phyloP scores from a whole-genome alignment of 2,113 vertebrate species.

The Electrona antarctica region DNA sequence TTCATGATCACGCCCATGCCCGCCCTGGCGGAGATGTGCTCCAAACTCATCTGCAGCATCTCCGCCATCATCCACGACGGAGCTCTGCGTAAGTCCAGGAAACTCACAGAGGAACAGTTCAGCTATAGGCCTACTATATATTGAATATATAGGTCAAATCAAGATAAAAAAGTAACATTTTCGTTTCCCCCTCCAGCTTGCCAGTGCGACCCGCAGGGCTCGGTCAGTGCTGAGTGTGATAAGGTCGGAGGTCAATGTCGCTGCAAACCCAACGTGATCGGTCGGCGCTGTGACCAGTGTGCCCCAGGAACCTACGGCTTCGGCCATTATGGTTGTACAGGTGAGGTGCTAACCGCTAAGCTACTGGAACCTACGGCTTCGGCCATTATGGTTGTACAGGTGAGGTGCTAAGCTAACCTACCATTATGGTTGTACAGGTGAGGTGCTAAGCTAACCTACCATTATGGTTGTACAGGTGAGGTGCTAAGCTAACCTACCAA shows the following conservation, averaged over 20 bases:
- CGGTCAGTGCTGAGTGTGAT: slow-evolving; percentile 82
- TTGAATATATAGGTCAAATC: too few species aligned
- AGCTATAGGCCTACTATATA: too few species aligned
- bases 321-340: slow-evolving; percentile 81
- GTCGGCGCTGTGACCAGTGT: slow-evolving; percentile 81
- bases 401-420: slow-evolving; percentile 60
- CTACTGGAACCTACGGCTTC: slow-evolving; percentile 82
- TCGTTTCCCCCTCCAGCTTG: slow-evolving; percentile 73
- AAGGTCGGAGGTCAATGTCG: slow-evolving; percentile 85
- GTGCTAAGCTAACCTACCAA: too few species aligned
- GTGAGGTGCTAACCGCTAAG: slow-evolving; percentile 71
- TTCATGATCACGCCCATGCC: slow-evolving; percentile 79
- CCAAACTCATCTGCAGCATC: slow-evolving; percentile 84
- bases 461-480: slow-evolving; percentile 84
- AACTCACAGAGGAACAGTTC: not conserved
- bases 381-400: slow-evolving; percentile 83
- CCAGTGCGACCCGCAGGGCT: slow-evolving; percentile 86
- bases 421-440: too few species aligned
- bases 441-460: slow-evolving; percentile 64
- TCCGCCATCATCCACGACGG: slow-evolving; percentile 82
- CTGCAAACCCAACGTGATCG: slow-evolving; percentile 83
- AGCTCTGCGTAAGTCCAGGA: slow-evolving; percentile 80
- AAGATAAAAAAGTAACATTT: too few species aligned
- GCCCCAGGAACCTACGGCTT: slow-evolving; percentile 83
- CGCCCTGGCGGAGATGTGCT: slow-evolving; percentile 78